Base-by-base conservation (phyloP, 2,888 invertebrate species). In the Dryadula phaetusa region DNA sequence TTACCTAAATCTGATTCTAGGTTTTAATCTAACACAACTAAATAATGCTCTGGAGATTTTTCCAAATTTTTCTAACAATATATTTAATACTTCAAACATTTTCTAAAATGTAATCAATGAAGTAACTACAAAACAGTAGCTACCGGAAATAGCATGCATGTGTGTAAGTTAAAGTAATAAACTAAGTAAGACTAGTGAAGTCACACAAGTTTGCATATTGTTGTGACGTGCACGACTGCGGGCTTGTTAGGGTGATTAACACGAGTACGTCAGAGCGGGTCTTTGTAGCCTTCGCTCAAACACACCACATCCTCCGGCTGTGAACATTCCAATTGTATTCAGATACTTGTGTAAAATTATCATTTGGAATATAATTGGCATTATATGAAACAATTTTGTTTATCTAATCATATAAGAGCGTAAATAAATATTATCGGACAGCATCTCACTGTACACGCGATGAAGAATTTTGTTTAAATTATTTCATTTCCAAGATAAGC, bases 161-260 rank as follows among this genome's bases (percentile, higher is more conserved):
- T n/a, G n/a, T n/a, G n/a, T n/a, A n/a, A n/a, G n/a, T 14, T 12
- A 3, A 28, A 44, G 34, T 40, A 40, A 40, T 34, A 22, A 56
- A 56, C 37, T 40, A 56, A 40, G 40, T 22, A 22, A 40, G 56
- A 65, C 58, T 60, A 58, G 60, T 42, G 25, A 65, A 65, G 49
- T 49, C 40, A 20, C 37, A 58, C 10, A 65, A 60, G 49, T 60
- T 65, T 49, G 37, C n/a, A 20, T 60, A 52, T 28, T 49, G 60
- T 60, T 32, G 46, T 65, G 65, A 65, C 65, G 49, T 65, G 46
- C 64, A 42, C 20, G 64, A 64, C 64, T 58, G 47, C 46, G 37
- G 64, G 58, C 63, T 49, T 22, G 47, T n/a, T 32, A 14, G 47
- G 28, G 25, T 64, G 64, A 64, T 64, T 64, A 58, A 49, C 49